These are phyloP conservation scores for Drosophila dunni DNA, from an alignment of 1,140 invertebrate species.

Conservation along the genomic window DNA sequence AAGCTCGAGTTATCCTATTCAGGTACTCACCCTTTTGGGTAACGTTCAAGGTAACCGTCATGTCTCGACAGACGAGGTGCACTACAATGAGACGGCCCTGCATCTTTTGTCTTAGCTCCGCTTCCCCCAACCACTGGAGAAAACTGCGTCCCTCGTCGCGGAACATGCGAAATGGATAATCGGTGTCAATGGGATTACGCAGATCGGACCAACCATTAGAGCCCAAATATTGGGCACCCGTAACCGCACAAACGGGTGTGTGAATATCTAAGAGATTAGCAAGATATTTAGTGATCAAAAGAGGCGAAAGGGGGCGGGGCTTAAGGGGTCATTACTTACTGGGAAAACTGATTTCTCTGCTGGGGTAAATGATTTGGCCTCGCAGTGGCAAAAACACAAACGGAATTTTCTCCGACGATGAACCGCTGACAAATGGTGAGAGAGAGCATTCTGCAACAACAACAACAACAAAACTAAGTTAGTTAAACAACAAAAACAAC, in stretches of 20 bases:
- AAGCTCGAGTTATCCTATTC: background rate
- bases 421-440: slow-evolving; percentile 91
- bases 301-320: background rate
- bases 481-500: background rate
- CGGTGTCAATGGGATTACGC: slow-evolving; percentile 89
- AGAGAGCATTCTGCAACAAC: slow-evolving; percentile 90
- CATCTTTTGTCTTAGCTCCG: slow-evolving; percentile 89
- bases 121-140: slow-evolving; percentile 93
- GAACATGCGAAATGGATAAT: slow-evolving; percentile 92
- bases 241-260: slow-evolving; percentile 94
- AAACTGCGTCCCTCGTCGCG: slow-evolving; percentile 92
- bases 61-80: slow-evolving; percentile 91
- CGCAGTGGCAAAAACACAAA: slow-evolving; percentile 93
- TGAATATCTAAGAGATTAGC: slow-evolving; percentile 87
- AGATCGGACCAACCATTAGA: slow-evolving; percentile 91
- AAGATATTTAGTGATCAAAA: background rate
- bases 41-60: slow-evolving; percentile 85
- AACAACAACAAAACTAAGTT: background rate
- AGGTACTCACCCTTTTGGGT: slow-evolving; percentile 63
- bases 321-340: slow-evolving; percentile 86
- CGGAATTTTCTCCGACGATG: slow-evolving; percentile 91
- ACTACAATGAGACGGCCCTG: slow-evolving; percentile 92
- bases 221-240: slow-evolving; percentile 91
- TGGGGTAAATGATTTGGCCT: slow-evolving; percentile 94
- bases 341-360: slow-evolving; percentile 92